Conservation (phyloP, 92 coral and sea anemone species). For the Zoanthus sociatus region DNA sequence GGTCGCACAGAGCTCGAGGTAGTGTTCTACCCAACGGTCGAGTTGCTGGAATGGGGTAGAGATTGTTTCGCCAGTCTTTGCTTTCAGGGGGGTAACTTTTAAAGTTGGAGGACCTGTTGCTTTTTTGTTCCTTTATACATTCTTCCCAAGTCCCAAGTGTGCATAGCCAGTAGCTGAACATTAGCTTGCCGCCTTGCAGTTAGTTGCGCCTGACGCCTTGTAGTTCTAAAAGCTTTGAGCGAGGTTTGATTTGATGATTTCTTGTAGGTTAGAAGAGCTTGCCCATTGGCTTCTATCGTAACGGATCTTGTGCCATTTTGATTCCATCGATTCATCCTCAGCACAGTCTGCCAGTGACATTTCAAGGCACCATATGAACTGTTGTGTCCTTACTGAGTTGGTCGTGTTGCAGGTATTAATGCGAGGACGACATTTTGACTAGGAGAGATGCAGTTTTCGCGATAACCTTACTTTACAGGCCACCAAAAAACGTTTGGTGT, state of each 20-base stretch:
- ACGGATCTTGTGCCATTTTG: constrained; percentile 31
- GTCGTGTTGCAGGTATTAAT: background rate
- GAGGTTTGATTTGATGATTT: constrained; percentile 13
- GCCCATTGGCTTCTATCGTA: background rate
- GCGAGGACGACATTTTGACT: background rate
- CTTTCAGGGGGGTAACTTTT: too few species aligned
- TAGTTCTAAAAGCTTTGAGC: constrained; percentile 9
- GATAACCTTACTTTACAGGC: too few species aligned
- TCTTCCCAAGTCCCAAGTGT: background rate
- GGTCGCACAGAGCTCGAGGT: too few species aligned
- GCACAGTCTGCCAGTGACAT: background rate
- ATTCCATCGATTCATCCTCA: constrained; percentile 6
- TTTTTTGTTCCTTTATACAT: background rate
- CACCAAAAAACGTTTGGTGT: too few species aligned
- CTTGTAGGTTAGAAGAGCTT: constrained; percentile 17
- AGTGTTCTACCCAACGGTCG: too few species aligned
- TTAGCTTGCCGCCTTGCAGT: constrained; percentile 20
- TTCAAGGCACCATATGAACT: background rate
- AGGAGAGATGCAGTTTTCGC: background rate
- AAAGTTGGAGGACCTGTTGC: too few species aligned
- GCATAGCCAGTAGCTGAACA: constrained; percentile 12
- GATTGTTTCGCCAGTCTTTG: too few species aligned
- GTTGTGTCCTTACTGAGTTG: background rate
- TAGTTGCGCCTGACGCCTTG: background rate
- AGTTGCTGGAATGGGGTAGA: too few species aligned